Conservation (phyloP, 2,797 vertebrate genomes). For the Tapirus indicus region DNA sequence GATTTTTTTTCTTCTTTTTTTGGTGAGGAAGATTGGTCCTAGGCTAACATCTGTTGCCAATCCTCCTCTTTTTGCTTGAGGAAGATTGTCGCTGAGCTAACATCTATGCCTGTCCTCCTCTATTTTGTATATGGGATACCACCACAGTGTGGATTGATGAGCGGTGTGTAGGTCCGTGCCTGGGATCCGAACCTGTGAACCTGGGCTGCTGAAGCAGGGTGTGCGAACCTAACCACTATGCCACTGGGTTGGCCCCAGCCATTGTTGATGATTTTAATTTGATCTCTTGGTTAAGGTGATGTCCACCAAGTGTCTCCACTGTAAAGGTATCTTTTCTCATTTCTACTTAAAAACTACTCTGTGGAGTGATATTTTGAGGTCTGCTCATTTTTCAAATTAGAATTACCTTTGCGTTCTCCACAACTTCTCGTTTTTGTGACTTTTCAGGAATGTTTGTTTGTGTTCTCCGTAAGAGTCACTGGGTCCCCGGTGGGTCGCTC, state of each 20-base stretch:
- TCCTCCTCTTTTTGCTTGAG: no score
- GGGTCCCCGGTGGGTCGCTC: neutral
- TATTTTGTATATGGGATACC: no score
- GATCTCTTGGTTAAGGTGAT: neutral
- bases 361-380: neutral
- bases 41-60: no score
- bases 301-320: neutral
- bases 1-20: neutral
- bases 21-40: no score
- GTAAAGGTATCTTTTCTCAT: neutral
- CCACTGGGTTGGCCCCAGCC: no score
- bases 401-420: neutral
- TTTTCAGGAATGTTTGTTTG: neutral
- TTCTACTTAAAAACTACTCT: neutral
- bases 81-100: no score
- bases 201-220: no score
- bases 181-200: no score
- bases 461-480: rapidly evolving
- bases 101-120: no score
- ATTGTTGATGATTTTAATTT: neutral
- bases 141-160: no score
- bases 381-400: conserved; percentile 10
- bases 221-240: no score
- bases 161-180: no score
- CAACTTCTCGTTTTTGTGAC: neutral